Evolutionary conservation across 30 jellyfish, hydroid and myxozoan species (phyloP), one percentile per base, ranked within the genome.

Genomic region (Chrysaora quinquecirrha): DNA sequence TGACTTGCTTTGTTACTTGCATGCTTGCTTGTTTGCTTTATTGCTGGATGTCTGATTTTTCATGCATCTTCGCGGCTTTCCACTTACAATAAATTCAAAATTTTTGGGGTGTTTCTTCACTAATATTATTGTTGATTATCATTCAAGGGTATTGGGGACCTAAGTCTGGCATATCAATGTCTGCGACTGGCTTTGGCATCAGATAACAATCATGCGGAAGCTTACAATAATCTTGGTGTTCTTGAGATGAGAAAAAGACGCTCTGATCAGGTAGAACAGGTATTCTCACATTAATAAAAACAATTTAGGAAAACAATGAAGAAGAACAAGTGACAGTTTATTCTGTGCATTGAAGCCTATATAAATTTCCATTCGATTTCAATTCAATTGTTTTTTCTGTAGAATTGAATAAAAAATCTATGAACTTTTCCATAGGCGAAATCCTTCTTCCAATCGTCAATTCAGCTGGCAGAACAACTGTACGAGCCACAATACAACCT

Each of bases 181-280:
- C 78, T 94, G 72, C 78, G 99, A 29, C 87, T 87, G 21, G 87
- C 99, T 9, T 81, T 94, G 31, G 96, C 96, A 34, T 64, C 96
- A 6, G 97, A 94, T 43, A 94, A 88, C 84, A 79, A 94, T 54
- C 99, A 94, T 62, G 91, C 99, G 1, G 99, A 94, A 61, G 99
- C 99, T 30, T 94, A 73, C 85, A 94, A 94, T 67, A 94, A 94
- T 66, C 97, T 94, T 48, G 99, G 99, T 43, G 97, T 94, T 25
- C 60, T 94, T 33, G 99, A 94, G 65, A 67, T 78, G 87, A 48
- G 97, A 65, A 80, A 88, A 60, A 38, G 87, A 9, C 86, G 90
- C 58, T 75, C 87, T 1, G 99, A 94, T 30, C 97, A 86, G 97
- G 98, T 93, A 74, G 84, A 75, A 25, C 85, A 82, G 92, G 92